Base-by-base conservation (phyloP, 2,888 invertebrate species). In the Thera britannica region DNA sequence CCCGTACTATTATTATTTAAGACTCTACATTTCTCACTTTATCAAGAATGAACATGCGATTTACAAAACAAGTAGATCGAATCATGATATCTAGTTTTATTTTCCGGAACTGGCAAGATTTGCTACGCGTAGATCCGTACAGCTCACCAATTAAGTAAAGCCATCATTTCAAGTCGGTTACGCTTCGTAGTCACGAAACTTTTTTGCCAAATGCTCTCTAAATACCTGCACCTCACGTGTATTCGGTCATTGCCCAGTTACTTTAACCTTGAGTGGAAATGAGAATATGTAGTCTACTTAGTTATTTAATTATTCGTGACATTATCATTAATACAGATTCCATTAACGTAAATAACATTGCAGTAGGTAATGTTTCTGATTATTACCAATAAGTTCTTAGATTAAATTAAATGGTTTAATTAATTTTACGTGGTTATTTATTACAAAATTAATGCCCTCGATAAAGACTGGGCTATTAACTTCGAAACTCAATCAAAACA, bases 91-190 rank as follows among this genome's bases (percentile, higher is more conserved):
- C 80, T 78, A 79, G 77, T 81, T 81, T 83, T 83, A 79, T 79
- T 79, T 82, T 87, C 84, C 87, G 90, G 89, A 89, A 90, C 86
- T 89, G 70, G 78, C 75, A 75, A 75, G 84, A 89, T 90, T 89
- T 80, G 87, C 87, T 90, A 80, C 86, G 85, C 83, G 81, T 85
- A 82, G 84, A 83, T 84, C 76, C 78, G 79, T 78, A 82, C 80
- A 84, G 82, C 86, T 83, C 70, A 60, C 58, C 84, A 88, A 89
- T 90, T 87, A 86, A 82, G 67, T 76, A 70, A 63, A 83, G 79
- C 79, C 85, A 87, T 90, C 78, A 85, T 84, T 79, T 84, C 77
- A 76, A 66, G 48, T 81, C 73, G 71, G 89, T 80, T 82, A 87
- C 82, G 90, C 87, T 88, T 83, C 83, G 83, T 76, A 85, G 86